Evolutionary conservation across 2,113 vertebrate genomes (phyloP).

Genomic region (Pheucticus melanocephalus): DNA sequence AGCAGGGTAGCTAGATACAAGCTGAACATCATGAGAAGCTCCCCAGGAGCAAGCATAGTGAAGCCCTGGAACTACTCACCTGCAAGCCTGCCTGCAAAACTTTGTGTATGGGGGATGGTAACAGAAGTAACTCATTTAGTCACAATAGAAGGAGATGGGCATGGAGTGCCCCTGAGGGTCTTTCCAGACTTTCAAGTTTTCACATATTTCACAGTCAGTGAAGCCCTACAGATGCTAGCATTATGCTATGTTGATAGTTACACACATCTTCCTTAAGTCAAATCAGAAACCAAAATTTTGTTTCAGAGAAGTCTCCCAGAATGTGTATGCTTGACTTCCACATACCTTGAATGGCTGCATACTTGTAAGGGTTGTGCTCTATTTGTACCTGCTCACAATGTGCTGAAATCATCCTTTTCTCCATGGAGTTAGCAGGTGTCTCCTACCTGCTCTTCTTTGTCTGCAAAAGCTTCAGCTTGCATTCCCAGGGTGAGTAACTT

Average conservation of each 20-base stretch:
- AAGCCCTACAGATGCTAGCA: not conserved
- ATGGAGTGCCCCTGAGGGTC: not conserved
- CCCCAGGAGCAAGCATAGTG: accelerated
- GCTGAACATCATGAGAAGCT: not conserved
- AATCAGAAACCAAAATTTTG: not conserved
- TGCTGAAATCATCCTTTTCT: not conserved
- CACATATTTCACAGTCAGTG: not conserved
- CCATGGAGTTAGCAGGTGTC: not conserved
- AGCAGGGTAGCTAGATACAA: not conserved
- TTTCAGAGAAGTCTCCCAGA: not conserved
- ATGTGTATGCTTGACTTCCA: not conserved
- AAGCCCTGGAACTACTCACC: not conserved
- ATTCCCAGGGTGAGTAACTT: not conserved
- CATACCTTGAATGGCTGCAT: not conserved
- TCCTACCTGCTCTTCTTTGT: not conserved
- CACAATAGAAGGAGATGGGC: not conserved
- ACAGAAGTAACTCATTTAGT: not conserved
- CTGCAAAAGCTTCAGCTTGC: not conserved
- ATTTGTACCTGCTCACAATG: not conserved
- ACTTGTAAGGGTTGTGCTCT: not conserved
- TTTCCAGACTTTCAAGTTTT: not conserved
- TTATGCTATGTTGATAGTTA: not conserved
- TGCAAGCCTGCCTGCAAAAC: not conserved
- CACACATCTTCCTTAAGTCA: not conserved
- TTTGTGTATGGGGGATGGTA: accelerated